Conservation (phyloP, 2,888 invertebrate species). For the Dryobota labecula region DNA sequence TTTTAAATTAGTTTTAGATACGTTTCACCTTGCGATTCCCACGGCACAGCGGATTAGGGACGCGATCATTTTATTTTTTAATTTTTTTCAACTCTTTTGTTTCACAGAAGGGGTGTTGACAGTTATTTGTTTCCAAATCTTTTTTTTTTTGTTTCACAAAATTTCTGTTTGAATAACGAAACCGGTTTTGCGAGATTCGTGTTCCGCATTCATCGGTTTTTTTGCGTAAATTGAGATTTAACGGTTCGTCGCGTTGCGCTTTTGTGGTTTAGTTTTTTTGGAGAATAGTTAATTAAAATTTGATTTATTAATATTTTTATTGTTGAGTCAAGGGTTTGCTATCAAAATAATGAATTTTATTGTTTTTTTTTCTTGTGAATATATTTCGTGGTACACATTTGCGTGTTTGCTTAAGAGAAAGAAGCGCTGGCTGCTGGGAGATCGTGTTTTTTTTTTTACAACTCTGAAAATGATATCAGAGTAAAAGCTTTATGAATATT, state of each 20-base stretch:
- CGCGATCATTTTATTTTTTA: conserved; percentile 77
- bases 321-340: conserved; percentile 78
- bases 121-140: conserved; percentile 89
- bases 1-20: conserved; percentile 90
- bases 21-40: conserved; percentile 89
- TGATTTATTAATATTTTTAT: conserved; percentile 87
- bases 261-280: conserved; percentile 86
- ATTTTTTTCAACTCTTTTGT: conserved; percentile 85
- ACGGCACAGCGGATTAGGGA: conserved; percentile 87
- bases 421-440: too few relatives aligned
- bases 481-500: not conserved
- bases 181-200: conserved; percentile 87
- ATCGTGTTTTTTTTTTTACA: too few relatives aligned
- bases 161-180: conserved; percentile 81
- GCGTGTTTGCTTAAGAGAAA: conserved; percentile 4
- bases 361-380: conserved; percentile 42
- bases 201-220: conserved; percentile 84
- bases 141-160: conserved; percentile 85
- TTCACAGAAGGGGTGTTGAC: conserved; percentile 90
- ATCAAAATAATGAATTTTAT: conserved; percentile 72
- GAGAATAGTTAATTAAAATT: conserved; percentile 88
- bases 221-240: conserved; percentile 85
- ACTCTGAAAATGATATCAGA: not conserved
- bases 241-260: conserved; percentile 86
- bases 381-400: conserved; percentile 1